Evolutionary conservation across 2,113 vertebrate genomes (phyloP).

Genomic region (Amphiprion percula): DNA sequence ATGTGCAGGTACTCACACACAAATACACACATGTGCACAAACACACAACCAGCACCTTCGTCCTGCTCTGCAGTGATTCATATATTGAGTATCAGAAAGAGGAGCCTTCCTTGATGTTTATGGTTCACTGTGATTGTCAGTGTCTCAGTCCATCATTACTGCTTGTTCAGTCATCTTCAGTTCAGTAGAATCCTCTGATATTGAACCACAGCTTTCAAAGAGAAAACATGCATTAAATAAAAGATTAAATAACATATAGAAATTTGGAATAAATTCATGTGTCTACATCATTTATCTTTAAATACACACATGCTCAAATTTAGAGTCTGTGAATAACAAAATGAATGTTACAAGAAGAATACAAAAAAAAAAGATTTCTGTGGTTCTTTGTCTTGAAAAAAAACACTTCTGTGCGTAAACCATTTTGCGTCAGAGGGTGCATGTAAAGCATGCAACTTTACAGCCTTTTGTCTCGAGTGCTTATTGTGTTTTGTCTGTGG

Average conservation of each 20-base stretch:
- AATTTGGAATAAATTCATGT: too few relatives aligned
- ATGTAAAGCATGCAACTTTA: constrained; percentile 35
- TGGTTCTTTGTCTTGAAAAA: constrained; percentile 17
- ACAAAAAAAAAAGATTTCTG: background rate
- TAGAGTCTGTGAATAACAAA: background rate
- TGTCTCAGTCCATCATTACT: constrained; percentile 25
- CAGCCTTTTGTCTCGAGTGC: constrained; percentile 30
- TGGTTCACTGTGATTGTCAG: constrained; percentile 26
- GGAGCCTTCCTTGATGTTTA: constrained; percentile 61
- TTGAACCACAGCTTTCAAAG: constrained; percentile 19
- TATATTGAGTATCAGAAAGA: constrained; percentile 59
- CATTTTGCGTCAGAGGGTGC: background rate
- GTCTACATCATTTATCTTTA: background rate
- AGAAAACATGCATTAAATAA: background rate
- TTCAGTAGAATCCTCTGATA: background rate
- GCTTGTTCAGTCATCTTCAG: constrained; percentile 50
- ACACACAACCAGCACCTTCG: background rate
- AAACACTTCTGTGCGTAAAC: background rate
- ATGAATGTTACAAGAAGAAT: background rate
- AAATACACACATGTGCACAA: background rate
- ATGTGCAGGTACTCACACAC: constrained; percentile 93
- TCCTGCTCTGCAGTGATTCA: background rate
- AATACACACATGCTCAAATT: background rate
- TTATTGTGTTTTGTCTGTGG: constrained; percentile 22
- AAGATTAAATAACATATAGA: background rate